Evolutionary conservation across 2,888 invertebrate genomes (phyloP), one percentile per base, ranked within the genome.

Genomic region (Melanophora roralis): DNA sequence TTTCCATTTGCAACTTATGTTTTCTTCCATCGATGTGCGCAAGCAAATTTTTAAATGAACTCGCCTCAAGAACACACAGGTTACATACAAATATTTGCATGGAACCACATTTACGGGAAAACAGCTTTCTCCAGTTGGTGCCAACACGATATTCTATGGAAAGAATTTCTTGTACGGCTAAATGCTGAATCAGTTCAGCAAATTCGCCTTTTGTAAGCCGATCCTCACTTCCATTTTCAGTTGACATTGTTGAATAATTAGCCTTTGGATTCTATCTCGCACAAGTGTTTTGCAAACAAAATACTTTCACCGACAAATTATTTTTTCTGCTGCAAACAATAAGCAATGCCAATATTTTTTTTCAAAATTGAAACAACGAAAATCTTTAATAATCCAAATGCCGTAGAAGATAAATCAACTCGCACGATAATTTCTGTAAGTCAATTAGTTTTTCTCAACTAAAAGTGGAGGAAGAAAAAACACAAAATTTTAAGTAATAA

Each of bases 21-120:
- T 85, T 88, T 45, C 85, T 89, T 0, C 88, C 88, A 67, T 73
- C 72, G 6, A 89, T 67, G 81, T 89, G 89, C 14, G 84, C 82
- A 32, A 81, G 53, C 16, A 89, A 81, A 78, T 85, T 87, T 38
- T 85, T 87, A 1, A 83, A 82, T 32, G 85, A 86, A 59, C 78
- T 84, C 47, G 86, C 85, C 7, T 77, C 65, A 3, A 87, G 83
- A 0, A 80, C 59, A 81, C 89, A 88, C 14, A 87, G 68, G 40
- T 83, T 83, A 53, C 88, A 88, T 7, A 73, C 55, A 64, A 84
- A 85, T 23, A 59, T 51, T 38, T 76, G 75, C 34, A 72, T 78
- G 0, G 14, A 40, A 1, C 38, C 21, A 23, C 83, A 81, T 12
- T 79, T 75, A 8, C 78, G 64, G 5, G 55, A 40, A 49, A 85